phyloP scores from a whole-genome alignment of 2,113 vertebrate species.

The Monopterus albus region DNA sequence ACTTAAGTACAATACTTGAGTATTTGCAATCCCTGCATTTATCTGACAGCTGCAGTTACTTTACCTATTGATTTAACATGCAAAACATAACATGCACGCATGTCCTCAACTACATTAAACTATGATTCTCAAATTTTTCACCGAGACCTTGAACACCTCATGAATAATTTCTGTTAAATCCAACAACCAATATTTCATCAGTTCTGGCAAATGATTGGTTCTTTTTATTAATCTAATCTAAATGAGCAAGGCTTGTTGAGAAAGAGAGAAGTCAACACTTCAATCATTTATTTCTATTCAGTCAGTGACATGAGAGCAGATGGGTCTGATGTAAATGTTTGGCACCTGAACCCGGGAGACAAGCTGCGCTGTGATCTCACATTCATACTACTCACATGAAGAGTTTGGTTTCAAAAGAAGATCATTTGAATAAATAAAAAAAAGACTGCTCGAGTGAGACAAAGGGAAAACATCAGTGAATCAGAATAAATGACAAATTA shows the following conservation, averaged over 20 bases:
- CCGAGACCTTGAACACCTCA: too few relatives aligned
- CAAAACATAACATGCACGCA: neutral
- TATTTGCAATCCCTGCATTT: neutral
- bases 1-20: neutral
- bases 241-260: slow-evolving; percentile 16
- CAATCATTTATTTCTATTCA: slow-evolving; percentile 59
- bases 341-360: slow-evolving; percentile 29
- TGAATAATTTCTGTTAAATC: slow-evolving; percentile 7
- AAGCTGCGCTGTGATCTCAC: slow-evolving; percentile 56
- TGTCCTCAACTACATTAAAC: too few relatives aligned
- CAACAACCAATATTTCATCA: slow-evolving; percentile 9
- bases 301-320: slow-evolving; percentile 63
- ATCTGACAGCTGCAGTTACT: neutral
- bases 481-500: neutral
- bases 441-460: neutral
- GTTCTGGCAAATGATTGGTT: slow-evolving; percentile 3
- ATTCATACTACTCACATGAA: slow-evolving; percentile 21
- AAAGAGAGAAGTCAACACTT: slow-evolving; percentile 53
- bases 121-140: too few relatives aligned
- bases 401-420: slow-evolving; percentile 19
- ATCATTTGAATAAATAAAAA: neutral
- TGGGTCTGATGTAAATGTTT: slow-evolving; percentile 58
- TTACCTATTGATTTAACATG: neutral
- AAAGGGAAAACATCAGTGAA: neutral
- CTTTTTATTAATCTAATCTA: slow-evolving; percentile 21